Evolutionary conservation across 2,888 invertebrate genomes (phyloP), one percentile per base, ranked within the genome.

Genomic region (Rhogogaster chlorosoma): DNA sequence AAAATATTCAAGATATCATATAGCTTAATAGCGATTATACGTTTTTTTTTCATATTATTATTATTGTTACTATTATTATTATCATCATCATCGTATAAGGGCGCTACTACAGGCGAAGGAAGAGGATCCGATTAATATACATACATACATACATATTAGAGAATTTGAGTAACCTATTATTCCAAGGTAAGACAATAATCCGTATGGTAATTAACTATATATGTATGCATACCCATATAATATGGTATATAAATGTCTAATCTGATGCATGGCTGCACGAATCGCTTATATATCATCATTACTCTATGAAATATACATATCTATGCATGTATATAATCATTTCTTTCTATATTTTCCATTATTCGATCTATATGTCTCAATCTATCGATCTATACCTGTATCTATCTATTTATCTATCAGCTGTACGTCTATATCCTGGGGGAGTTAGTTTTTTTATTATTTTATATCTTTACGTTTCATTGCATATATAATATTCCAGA

Each of bases 41-140:
- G 18, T 38, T 38, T 38, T 9, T 38, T 38, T 9, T 38, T 38
- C 6, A 0, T 3, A 38, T 38, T 38, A 38, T 38, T 53, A 53
- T 7, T 49, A 49, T 49, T 12, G 12, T 45, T 45, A 15, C 15
- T 15, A 45, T 45, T 15, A 45, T 15, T 45, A 45, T 42, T 42
- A 42, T 9, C 12, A 45, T 45, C 4, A 49, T n/a, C n/a, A 53
- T n/a, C n/a, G 53, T 53, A 53, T 67, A 67, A 67, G 26, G 67
- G 67, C 67, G 67, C 18, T 49, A 49, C 49, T 45, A 49, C 36
- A 71, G 38, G n/a, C 71, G 71, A 38, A 49, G 45, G 75, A 77
- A 77, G 75, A 77, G 75, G 75, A 45, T 49, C 45, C n/a, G 15
- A 77, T 77, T 49, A 77, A 78, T 53, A 26, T 78, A 78, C 53